Evolutionary conservation across 2,113 vertebrate species (phyloP), one percentile per base, ranked within the genome.

Genomic region (Meleagris gallopavo): DNA sequence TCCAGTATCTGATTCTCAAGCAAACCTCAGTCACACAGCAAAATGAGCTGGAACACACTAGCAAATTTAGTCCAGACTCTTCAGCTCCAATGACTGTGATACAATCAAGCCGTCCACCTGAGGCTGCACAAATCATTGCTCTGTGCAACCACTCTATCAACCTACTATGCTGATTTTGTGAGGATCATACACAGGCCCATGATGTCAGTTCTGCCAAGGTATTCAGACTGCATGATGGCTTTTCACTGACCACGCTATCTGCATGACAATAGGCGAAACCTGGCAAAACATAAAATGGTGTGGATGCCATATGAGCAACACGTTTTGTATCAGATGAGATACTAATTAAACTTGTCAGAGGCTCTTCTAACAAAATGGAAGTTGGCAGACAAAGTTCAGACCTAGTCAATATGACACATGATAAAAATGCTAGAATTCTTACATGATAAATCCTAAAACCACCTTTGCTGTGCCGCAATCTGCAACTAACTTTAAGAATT

Each of bases 91-190:
- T 57, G 32, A 66, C 1, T 18, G 54, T 62, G 45, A 62, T 38
- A 32, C 7, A 62, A 43, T 32, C 48, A 83, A 43, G 22, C 17
- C 4, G 1, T 43, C 36, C 27, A 38, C 36, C 27, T 18, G 22
- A 84, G 55, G 46, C 61, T 65, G 38, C 10, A 18, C 34, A n/a
- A 30, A 30, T 18, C 2, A 3, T 69, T 48, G 55, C 46, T 62
- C 52, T n/a, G 73, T 0, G 4, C 10, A 55, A 5, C n/a, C 24
- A 9, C 19, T 38, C 0, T 0, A 52, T 8, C 43, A 30, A 38
- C n/a, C 50, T 32, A 5, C n/a, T 32, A 6, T 5, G 27, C 61
- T 14, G 18, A 13, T 45, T 20, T 45, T 81, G 46, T 50, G 62
- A 67, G 30, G 27, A 38, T 6, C 45, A 36, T 0, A 0, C 40